Evolutionary conservation across 2,113 vertebrate species (phyloP).

Genomic region (Hydrochoerus hydrochaeris): DNA sequence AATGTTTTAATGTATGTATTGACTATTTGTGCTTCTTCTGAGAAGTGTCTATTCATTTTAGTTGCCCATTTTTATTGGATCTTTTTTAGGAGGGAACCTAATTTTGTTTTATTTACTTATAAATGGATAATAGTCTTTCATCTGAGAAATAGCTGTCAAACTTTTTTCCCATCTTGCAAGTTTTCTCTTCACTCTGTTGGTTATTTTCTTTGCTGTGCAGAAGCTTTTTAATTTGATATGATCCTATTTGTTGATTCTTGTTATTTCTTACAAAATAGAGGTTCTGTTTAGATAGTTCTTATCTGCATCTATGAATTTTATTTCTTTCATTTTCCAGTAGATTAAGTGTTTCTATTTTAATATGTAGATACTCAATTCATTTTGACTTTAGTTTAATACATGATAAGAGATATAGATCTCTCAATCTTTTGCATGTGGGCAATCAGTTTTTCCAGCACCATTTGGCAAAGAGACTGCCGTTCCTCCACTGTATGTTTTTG

Average conservation of each 20-base stretch:
- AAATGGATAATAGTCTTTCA: not conserved
- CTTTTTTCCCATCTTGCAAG: not conserved
- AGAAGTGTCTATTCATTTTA: too few relatives aligned
- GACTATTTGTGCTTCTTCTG: too few relatives aligned
- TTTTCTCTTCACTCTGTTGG: not conserved
- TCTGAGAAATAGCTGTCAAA: not conserved
- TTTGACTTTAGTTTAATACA: not conserved
- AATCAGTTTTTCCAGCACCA: not conserved
- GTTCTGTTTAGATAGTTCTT: not conserved
- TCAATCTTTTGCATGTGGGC: not conserved
- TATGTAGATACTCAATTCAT: too few relatives aligned
- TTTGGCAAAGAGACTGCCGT: not conserved
- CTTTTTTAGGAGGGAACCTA: not conserved
- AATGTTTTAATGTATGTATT: too few relatives aligned
- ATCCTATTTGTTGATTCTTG: not conserved
- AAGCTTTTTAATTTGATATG: not conserved
- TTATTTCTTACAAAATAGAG: not conserved
- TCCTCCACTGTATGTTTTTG: not conserved
- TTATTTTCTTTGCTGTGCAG: not conserved
- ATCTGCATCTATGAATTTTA: not conserved
- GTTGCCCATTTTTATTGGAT: too few relatives aligned
- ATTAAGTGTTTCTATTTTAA: not conserved
- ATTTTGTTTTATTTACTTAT: not conserved
- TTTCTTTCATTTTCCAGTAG: not conserved
- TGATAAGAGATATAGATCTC: not conserved